Evolutionary conservation across 2,113 vertebrate species (phyloP).

Genomic region (Bos javanicus): DNA sequence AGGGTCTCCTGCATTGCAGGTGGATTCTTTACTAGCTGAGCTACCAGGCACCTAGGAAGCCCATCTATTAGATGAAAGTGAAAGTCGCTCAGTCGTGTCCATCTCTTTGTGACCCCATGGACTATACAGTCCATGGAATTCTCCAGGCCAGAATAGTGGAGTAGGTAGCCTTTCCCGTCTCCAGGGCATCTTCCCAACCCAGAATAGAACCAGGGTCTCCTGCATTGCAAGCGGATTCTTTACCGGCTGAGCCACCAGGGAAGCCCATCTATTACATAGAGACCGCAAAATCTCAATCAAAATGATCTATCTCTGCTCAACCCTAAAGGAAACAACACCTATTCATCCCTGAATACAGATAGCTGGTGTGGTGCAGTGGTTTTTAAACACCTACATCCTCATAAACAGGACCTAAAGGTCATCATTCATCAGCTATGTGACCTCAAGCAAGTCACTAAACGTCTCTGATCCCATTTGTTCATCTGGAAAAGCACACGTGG

Average conservation of each 20-base stretch:
- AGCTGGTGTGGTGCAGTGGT: fast-evolving
- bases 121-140: not conserved
- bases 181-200: not conserved
- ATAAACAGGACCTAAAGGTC: not conserved
- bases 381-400: not conserved
- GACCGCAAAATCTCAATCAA: not conserved
- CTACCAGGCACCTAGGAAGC: not conserved
- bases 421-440: not conserved
- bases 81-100: not conserved
- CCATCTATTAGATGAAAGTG: not conserved
- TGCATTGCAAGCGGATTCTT: not conserved
- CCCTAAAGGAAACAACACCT: not conserved
- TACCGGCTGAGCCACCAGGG: not conserved
- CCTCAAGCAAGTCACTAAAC: not conserved
- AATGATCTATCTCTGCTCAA: not conserved
- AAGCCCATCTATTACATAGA: not conserved
- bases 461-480: not conserved
- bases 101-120: not conserved
- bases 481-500: not conserved
- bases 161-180: not conserved
- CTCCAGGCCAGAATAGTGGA: not conserved
- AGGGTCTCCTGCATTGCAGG: not conserved
- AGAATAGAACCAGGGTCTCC: not conserved
- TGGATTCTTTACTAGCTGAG: not conserved
- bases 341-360: not conserved